Conservation (phyloP, 2,888 invertebrate species). For the Linnaemya vulpina region DNA sequence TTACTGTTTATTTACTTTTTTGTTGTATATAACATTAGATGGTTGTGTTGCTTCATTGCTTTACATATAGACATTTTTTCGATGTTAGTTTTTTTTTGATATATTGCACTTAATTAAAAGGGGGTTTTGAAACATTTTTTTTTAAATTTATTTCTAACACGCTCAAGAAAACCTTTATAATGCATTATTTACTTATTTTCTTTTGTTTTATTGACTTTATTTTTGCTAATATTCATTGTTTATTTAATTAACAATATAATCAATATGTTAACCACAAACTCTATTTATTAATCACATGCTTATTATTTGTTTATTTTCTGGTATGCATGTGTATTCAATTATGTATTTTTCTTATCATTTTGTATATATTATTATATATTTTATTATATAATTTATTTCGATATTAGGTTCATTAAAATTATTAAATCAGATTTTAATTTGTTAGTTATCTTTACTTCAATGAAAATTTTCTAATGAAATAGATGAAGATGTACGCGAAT, state of each 20-base stretch:
- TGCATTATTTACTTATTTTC: constrained; percentile 40
- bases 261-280: background rate
- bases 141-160: background rate
- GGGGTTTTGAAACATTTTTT: background rate
- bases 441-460: too few species aligned
- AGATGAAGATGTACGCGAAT: too few species aligned
- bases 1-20: background rate
- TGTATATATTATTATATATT: too few species aligned
- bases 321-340: background rate
- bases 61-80: constrained; percentile 14
- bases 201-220: background rate
- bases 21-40: background rate
- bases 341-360: too few species aligned
- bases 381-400: too few species aligned
- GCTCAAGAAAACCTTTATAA: background rate
- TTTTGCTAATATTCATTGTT: background rate
- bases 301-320: background rate
- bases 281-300: background rate
- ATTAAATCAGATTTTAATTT: too few species aligned
- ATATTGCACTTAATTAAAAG: background rate
- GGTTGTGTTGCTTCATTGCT: constrained; percentile 16
- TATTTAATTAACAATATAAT: background rate
- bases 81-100: background rate
- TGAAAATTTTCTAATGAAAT: too few species aligned
- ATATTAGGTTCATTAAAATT: too few species aligned